Conservation (phyloP, 2,888 invertebrate genomes). For the Cheilosia soror region DNA sequence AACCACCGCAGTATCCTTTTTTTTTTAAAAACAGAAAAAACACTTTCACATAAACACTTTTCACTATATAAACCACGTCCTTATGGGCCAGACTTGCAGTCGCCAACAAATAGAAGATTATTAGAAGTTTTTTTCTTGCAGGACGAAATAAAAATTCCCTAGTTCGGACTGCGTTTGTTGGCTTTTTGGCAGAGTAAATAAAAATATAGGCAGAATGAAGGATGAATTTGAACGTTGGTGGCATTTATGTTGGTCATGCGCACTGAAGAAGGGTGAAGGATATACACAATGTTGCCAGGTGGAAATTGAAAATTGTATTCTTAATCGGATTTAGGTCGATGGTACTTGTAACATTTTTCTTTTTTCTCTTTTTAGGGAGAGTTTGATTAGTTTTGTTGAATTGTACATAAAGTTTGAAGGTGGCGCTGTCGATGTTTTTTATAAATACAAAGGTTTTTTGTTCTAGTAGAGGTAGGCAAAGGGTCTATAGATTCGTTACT, state of each 20-base stretch:
- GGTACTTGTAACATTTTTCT: neutral
- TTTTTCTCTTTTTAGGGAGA: neutral
- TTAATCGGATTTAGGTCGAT: neutral
- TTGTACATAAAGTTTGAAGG: neutral
- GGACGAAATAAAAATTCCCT: slow-evolving; percentile 12
- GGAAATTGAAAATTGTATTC: neutral
- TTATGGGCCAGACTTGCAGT: slow-evolving; percentile 20
- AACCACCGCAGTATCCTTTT: slow-evolving; percentile 4
- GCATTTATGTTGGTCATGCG: slow-evolving; percentile 63
- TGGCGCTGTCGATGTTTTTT: too few species aligned
- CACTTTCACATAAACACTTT: slow-evolving; percentile 44
- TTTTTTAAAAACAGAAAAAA: neutral
- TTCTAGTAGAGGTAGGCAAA: too few species aligned
- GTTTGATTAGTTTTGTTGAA: neutral
- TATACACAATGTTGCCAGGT: slow-evolving; percentile 59
- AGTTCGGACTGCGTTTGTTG: slow-evolving; percentile 62
- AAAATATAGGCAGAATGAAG: slow-evolving; percentile 70
- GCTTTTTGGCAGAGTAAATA: slow-evolving; percentile 72
- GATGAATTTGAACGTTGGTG: slow-evolving; percentile 58
- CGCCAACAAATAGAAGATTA: slow-evolving; percentile 19
- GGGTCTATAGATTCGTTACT: too few species aligned
- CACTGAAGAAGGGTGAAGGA: slow-evolving; percentile 45
- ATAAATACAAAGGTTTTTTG: too few species aligned
- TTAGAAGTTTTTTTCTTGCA: neutral
- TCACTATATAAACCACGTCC: slow-evolving; percentile 8